phyloP scores from a whole-genome alignment of 1,140 invertebrate species.

The Drosophila punjabiensis region DNA sequence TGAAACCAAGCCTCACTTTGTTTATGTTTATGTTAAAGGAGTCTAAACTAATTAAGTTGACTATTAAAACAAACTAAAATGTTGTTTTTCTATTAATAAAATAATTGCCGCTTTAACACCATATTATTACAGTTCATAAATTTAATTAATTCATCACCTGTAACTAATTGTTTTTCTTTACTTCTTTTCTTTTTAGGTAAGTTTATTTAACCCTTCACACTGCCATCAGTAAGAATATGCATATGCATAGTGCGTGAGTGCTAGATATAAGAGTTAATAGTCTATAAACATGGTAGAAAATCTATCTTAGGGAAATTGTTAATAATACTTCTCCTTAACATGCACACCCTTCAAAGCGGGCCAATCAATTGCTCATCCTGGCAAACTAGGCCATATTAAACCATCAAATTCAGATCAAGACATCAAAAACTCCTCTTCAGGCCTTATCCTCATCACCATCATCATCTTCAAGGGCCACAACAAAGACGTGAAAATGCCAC shows the following conservation, averaged over 20 bases:
- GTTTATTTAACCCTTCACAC: conserved; percentile 32
- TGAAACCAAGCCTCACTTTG: neutral
- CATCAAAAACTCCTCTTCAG: conserved; percentile 11
- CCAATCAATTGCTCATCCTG: conserved; percentile 50
- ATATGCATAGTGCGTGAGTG: conserved; percentile 58
- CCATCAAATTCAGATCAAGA: conserved; percentile 51
- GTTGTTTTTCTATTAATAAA: neutral
- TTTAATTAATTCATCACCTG: neutral
- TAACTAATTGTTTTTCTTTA: conserved; percentile 16
- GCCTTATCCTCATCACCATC: neutral
- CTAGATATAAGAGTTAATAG: conserved; percentile 45
- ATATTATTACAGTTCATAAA: neutral
- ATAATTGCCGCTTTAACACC: neutral
- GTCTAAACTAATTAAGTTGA: neutral
- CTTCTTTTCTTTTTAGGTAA: conserved; percentile 65
- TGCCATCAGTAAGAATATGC: conserved; percentile 1
- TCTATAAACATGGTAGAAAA: conserved; percentile 5
- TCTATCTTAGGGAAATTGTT: neutral
- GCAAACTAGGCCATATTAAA: conserved; percentile 14
- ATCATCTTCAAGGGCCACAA: conserved; percentile 3
- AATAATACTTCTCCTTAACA: neutral
- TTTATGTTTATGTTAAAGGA: neutral
- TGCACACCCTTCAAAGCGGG: conserved; percentile 3
- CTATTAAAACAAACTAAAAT: neutral
- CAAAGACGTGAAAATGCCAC: conserved; percentile 38